Evolutionary conservation across 37 sponge, comb jelly and placozoan species (phyloP), one percentile per base, ranked within the genome.

Genomic region (Ianthella basta): DNA sequence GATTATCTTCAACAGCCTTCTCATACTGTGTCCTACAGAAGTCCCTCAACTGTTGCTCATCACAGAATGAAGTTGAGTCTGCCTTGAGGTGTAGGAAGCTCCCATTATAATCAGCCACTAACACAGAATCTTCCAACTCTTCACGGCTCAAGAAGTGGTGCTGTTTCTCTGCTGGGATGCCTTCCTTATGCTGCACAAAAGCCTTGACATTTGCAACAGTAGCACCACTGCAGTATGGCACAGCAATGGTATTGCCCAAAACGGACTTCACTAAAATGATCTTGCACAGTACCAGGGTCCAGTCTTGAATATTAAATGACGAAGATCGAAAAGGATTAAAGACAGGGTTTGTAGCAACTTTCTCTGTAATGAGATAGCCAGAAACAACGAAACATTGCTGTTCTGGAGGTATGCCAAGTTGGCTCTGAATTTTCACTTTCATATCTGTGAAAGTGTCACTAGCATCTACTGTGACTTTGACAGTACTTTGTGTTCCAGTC

Each of bases 381-480:
- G 64, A n/a, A 4, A 63, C 24, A n/a, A 63, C 13, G 27, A 63
- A 12, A 27, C 64, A 29, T 12, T 63, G 64, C 64, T 63, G 64
- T 4, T 29, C 64, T 14, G 89, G 89, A 25, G 80, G 85, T 54
- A 88, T 88, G 37, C 84, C 85, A 61, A 86, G 72, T 72, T 86
- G 87, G 80, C 86, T 80, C 70, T 88, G 84, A 40, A 88, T 88
- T 61, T 88, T 88, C 14, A 80, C 68, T 35, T 88, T 75, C 56
- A 88, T 80, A 63, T n/a, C 27, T 63, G 2, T 12, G 5, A 29
- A n/a, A 4, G 24, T 63, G 5, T 29, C 64, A n/a, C 4, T 63
- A 63, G 27, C 27, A 29, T 63, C 64, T 27, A 63, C 24, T 63
- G 27, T 63, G 64, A n/a, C 24, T 63, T 2, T n/a, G 27, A 63